Evolutionary conservation across 1,140 invertebrate species (phyloP).

Genomic region (Drosophila biarmipes): DNA sequence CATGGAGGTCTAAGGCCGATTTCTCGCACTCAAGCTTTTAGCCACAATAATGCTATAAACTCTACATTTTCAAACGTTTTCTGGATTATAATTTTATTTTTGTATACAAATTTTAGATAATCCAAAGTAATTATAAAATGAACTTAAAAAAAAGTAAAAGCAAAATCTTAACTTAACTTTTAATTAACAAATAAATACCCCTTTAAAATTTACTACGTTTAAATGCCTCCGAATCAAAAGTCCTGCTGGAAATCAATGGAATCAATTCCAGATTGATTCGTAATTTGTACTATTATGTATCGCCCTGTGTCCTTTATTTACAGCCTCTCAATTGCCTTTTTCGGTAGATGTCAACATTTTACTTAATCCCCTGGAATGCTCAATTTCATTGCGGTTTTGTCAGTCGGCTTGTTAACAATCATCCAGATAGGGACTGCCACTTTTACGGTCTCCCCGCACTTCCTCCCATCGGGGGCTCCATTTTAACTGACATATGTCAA

Average conservation of each 20-base stretch:
- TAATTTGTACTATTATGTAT: neutral
- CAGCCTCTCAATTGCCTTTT: conserved; percentile 22
- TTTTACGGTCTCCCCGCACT: conserved; percentile 8
- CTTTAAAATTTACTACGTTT: too few relatives aligned
- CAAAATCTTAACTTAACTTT: too few relatives aligned
- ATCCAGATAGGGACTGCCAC: conserved; percentile 20
- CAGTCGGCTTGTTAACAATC: conserved; percentile 58
- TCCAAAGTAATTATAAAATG: too few relatives aligned
- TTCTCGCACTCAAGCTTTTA: too few relatives aligned
- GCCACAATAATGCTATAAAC: too few relatives aligned
- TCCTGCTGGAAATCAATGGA: neutral
- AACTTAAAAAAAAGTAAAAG: too few relatives aligned
- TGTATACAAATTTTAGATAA: too few relatives aligned
- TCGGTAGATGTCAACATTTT: conserved; percentile 55
- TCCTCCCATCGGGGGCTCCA: conserved; percentile 4
- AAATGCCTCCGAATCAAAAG: neutral
- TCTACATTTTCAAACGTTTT: too few relatives aligned
- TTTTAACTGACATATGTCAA: conserved; percentile 52
- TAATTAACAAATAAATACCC: too few relatives aligned
- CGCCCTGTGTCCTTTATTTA: conserved; percentile 1
- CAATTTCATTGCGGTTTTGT: conserved; percentile 67
- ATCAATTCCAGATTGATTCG: neutral
- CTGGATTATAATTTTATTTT: too few relatives aligned
- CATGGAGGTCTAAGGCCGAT: too few relatives aligned
- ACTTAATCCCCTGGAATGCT: conserved; percentile 65